Base-by-base conservation (phyloP, 2,888 invertebrate species). In the Thera britannica region DNA sequence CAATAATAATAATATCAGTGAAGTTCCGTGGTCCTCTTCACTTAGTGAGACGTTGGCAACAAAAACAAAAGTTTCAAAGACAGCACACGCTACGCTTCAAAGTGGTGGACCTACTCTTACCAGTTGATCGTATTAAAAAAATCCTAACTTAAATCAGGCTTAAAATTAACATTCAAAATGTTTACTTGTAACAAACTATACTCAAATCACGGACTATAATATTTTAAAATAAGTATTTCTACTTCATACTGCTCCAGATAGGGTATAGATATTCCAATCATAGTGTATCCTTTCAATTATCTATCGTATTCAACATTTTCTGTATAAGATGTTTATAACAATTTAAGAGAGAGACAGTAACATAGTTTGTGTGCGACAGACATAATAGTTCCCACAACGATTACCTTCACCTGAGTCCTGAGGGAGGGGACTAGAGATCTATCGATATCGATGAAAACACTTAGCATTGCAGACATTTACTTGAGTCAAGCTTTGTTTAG, bases 361-460 rank as follows among this genome's bases (percentile, higher is more conserved):
- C 80, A 87, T 76, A 77, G 78, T 85, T 78, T 73, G 77, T 79
- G 75, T 83, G 88, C 88, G 88, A 88, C 78, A 83, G 88, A 78
- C 76, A 83, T 81, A 84, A 86, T 85, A 83, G 88, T 93, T 93
- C 93, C 91, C 93, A 93, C 92, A 92, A 89, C 83, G 92, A 93
- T 93, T 92, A 92, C 89, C 87, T 90, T 90, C 90, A 91, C 89
- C 89, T 91, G 89, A 89, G 85, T 77, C 78, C 77, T 65, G 41
- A 80, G 82, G 71, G 79, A 73, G 72, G 77, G 59, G 52, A 55
- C 12, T 34, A 52, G 7, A 34, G 8, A 61, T 51, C 35, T 73
- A 78, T 80, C 79, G 78, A 79, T 75, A 72, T 71, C 66, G 66
- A 55, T 63, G 3, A 58, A 60, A 34, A n/a, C 34, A 55, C 23